Percentiles rank a stretch among this genome's conserved stretches.
phyloP scores from a whole-genome alignment of 2,888 invertebrate genomes.

The Nemotelus nigrinus region DNA sequence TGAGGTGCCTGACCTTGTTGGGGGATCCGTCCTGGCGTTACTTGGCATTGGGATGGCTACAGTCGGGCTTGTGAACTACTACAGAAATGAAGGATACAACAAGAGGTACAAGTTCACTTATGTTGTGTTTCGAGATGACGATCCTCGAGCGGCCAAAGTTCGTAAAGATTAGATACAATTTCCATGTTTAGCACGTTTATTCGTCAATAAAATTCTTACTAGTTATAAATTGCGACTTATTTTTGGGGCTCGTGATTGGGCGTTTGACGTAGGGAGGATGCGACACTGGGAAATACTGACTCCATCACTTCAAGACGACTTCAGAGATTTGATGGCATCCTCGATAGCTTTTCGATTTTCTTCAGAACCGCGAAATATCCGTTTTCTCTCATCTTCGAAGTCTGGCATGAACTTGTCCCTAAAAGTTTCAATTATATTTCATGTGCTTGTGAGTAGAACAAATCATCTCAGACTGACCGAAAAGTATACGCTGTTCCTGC shows the following conservation, averaged over 20 bases:
- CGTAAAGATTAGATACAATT: slow-evolving; percentile 65
- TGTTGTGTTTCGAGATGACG: slow-evolving; percentile 74
- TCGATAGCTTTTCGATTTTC: slow-evolving; percentile 31
- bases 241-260: neutral
- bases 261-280: neutral
- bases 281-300: neutral
- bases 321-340: slow-evolving; percentile 43
- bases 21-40: slow-evolving; percentile 69
- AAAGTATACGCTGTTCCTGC: slow-evolving; percentile 38
- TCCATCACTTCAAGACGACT: neutral
- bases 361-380: slow-evolving; percentile 39
- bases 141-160: slow-evolving; percentile 70
- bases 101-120: slow-evolving; percentile 72
- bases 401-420: slow-evolving; percentile 45
- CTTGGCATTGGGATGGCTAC: slow-evolving; percentile 70
- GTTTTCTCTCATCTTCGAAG: slow-evolving; percentile 42
- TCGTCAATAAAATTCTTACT: slow-evolving; percentile 33
- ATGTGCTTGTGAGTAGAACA: neutral
- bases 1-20: slow-evolving; percentile 79
- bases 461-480: slow-evolving; percentile 23
- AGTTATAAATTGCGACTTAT: slow-evolving; percentile 1
- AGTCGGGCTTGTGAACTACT: slow-evolving; percentile 67
- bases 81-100: slow-evolving; percentile 72
- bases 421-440: neutral
- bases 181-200: slow-evolving; percentile 25